Evolutionary conservation across 2,888 invertebrate species (phyloP).

Genomic region (Willowsia nigromaculata): DNA sequence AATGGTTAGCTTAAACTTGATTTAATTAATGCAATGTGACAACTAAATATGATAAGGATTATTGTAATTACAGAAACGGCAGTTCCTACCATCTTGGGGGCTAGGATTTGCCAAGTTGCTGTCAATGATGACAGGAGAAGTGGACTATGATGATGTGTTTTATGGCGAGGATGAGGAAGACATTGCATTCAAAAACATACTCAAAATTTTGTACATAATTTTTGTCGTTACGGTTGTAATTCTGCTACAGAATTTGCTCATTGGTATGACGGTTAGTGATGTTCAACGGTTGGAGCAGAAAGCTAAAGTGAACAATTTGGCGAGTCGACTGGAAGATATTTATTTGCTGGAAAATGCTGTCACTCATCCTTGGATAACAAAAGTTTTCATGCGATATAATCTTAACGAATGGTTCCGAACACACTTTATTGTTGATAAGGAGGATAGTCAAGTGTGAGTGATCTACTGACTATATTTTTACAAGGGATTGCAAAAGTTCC

Average conservation of each 20-base stretch:
- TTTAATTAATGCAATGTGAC: not conserved
- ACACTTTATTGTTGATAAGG: not conserved
- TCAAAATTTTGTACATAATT: not conserved
- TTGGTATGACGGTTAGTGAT: not conserved
- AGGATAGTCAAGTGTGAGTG: not conserved
- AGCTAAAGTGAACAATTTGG: not conserved
- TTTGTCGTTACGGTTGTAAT: not conserved
- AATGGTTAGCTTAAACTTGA: not conserved
- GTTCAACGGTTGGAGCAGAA: not conserved
- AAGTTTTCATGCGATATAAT: not conserved
- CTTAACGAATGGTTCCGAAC: not conserved
- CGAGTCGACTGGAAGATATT: not conserved
- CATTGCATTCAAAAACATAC: not conserved
- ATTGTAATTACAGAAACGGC: not conserved
- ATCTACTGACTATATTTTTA: not conserved
- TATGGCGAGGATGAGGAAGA: not conserved
- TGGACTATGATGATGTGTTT: not conserved
- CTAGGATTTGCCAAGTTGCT: not conserved
- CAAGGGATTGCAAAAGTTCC: not conserved
- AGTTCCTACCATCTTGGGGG: not conserved
- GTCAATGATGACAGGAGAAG: slow-evolving; percentile 5
- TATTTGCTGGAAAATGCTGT: not conserved
- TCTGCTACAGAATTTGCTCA: not conserved
- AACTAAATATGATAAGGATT: not conserved
- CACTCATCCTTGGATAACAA: not conserved